Conservation (phyloP, 2,888 invertebrate genomes). For the Drosophila fungiperda region DNA sequence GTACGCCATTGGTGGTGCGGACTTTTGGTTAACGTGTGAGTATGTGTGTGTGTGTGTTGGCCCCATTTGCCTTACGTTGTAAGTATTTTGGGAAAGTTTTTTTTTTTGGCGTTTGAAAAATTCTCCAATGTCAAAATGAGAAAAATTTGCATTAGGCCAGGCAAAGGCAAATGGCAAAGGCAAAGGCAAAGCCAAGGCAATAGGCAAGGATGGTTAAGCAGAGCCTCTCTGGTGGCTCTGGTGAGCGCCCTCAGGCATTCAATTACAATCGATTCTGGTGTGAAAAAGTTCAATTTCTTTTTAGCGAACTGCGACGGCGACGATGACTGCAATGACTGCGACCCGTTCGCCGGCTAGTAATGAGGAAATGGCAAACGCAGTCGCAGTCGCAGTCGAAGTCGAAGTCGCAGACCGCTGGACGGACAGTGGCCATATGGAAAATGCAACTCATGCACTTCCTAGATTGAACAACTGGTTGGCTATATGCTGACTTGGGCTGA, state of each 20-base stretch:
- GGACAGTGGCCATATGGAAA: conserved; percentile 76
- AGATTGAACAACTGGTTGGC: conserved; percentile 81
- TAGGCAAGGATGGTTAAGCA: conserved; percentile 34
- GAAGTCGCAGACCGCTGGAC: conserved; percentile 37
- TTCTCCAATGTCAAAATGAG: conserved; percentile 64
- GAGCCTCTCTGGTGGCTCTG: conserved; percentile 54
- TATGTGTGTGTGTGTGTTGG: conserved; percentile 36
- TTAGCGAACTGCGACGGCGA: conserved; percentile 50
- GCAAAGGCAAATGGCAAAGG: conserved; percentile 24
- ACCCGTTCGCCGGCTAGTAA: conserved; percentile 75
- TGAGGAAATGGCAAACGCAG: conserved; percentile 76
- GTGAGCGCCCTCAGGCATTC: conserved; percentile 78
- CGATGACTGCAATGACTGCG: conserved; percentile 35
- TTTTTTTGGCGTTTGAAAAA: conserved; percentile 59
- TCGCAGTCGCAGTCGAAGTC: conserved; percentile 60
- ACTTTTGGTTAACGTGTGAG: conserved; percentile 6
- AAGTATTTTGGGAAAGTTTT: conserved; percentile 64
- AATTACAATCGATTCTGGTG: conserved; percentile 84
- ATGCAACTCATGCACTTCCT: conserved; percentile 81
- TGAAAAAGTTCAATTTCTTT: conserved; percentile 83
- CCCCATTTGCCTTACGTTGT: conserved; percentile 62
- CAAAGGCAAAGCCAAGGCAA: conserved; percentile 29
- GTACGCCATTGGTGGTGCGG: conserved; percentile 82
- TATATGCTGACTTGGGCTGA: conserved; percentile 59
- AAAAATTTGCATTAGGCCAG: conserved; percentile 65